Conservation (phyloP, 2,888 invertebrate species). For the Agonum fuliginosum region DNA sequence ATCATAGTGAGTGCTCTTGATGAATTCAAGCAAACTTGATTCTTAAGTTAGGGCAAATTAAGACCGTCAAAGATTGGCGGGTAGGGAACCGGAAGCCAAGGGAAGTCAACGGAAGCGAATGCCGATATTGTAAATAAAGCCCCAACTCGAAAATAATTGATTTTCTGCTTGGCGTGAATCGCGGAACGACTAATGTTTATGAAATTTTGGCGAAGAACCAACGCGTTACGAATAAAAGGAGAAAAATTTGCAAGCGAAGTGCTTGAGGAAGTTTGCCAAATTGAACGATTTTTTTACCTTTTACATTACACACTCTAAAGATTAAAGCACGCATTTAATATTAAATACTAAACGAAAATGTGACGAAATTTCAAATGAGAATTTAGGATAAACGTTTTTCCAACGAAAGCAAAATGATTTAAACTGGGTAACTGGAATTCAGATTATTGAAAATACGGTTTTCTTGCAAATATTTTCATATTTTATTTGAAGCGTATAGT, state of each 20-base stretch:
- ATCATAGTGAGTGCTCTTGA: no score
- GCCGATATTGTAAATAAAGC: slow-evolving; percentile 9
- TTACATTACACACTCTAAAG: slow-evolving; percentile 8
- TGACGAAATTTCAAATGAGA: no score
- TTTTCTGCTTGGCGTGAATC: slow-evolving; percentile 30
- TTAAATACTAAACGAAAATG: background rate
- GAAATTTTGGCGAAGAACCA: slow-evolving; percentile 32
- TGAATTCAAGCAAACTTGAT: background rate
- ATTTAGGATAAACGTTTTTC: no score
- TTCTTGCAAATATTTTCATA: no score
- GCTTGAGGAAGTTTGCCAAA: slow-evolving; percentile 35
- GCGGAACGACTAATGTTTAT: slow-evolving; percentile 23
- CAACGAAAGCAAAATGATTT: no score
- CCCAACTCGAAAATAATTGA: slow-evolving; percentile 30
- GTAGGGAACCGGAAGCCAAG: background rate
- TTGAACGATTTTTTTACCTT: slow-evolving; percentile 29
- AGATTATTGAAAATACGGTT: no score
- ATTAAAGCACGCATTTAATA: slow-evolving; percentile 19
- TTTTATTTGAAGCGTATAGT: no score
- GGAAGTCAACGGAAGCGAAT: background rate
- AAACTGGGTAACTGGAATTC: no score
- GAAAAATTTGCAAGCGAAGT: slow-evolving; percentile 27
- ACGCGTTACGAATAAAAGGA: background rate
- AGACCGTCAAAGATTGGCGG: background rate
- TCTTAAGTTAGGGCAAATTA: background rate